Evolutionary conservation across 2,113 vertebrate genomes (phyloP).

Genomic region (Formicarius rufipectus): DNA sequence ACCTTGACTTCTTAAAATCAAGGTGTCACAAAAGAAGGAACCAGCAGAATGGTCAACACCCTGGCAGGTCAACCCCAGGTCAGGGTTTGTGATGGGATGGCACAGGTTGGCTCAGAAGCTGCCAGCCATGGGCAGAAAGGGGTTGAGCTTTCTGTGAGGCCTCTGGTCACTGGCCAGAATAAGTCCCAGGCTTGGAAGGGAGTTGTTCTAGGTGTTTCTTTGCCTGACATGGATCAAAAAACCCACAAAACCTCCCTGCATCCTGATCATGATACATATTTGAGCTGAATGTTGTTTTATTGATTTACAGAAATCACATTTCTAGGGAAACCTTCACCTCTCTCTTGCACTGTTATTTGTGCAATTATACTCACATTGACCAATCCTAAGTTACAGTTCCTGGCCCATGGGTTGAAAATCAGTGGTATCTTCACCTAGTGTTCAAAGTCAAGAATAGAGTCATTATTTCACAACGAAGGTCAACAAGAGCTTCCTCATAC

Average conservation of each 20-base stretch:
- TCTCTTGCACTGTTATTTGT: not conserved
- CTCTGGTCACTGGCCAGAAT: not conserved
- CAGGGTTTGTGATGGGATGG: not conserved
- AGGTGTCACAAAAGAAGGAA: not conserved
- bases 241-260: not conserved
- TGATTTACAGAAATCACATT: not conserved
- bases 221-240: not conserved
- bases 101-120: not conserved
- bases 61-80: not conserved
- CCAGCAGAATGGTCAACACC: not conserved
- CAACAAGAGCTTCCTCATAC: not conserved
- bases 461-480: not conserved
- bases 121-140: not conserved
- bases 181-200: not conserved
- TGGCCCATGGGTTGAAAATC: not conserved
- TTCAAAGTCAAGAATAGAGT: not conserved
- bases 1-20: not conserved
- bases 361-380: not conserved
- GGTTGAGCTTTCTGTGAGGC: not conserved
- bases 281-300: not conserved
- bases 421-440: not conserved
- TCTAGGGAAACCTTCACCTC: conserved; percentile 35
- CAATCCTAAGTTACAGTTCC: not conserved
- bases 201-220: not conserved
- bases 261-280: not conserved